Evolutionary conservation across 2,797 vertebrate species (phyloP), one percentile per base, ranked within the genome.

Genomic region (Crax fasciolata): DNA sequence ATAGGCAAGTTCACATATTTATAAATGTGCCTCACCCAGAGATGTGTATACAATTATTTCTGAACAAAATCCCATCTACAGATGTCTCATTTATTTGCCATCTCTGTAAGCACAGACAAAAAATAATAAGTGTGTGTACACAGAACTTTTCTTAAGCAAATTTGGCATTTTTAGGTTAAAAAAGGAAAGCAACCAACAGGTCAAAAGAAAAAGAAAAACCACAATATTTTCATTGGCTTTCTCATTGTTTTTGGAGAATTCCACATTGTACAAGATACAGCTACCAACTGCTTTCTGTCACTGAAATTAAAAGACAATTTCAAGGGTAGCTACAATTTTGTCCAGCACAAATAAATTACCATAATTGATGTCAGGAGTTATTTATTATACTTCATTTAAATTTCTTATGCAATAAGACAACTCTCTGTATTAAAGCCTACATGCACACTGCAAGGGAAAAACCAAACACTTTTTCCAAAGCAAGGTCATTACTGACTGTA

Each of bases 181-280:
- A 89, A 27, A 80, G 14, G 17, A 91, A 75, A 87, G n/a, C 21
- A 35, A 51, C 6, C 51, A 90, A 78, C 3, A 58, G 18, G 9
- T 65, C 65, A 68, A 75, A 82, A 87, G 27, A 19, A 82, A 38
- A 49, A 49, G 54, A 57, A 57, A 41, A 74, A n/a, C 1, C 8
- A 35, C 28, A 80, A 63, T 74, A 93, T 72, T 93, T 84, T 84
- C 24, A 86, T 57, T 88, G 67, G 85, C 32, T 25, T 88, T 86
- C 75, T 68, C 28, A 67, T 7, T 86, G 59, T 13, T 95, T 87
- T 80, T 68, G 11, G 71, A 86, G n/a, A 68, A 10, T 27, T 84
- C 21, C 28, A 52, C 21, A 27, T 11, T 55, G 5, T 30, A 4
- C 11, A 81, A 70, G 27, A 84, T 9, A 77, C 8, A 80, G 76